These are phyloP conservation scores for Denticeps clupeoides DNA, from an alignment of 2,797 vertebrate genomes.

Conservation along the genomic window DNA sequence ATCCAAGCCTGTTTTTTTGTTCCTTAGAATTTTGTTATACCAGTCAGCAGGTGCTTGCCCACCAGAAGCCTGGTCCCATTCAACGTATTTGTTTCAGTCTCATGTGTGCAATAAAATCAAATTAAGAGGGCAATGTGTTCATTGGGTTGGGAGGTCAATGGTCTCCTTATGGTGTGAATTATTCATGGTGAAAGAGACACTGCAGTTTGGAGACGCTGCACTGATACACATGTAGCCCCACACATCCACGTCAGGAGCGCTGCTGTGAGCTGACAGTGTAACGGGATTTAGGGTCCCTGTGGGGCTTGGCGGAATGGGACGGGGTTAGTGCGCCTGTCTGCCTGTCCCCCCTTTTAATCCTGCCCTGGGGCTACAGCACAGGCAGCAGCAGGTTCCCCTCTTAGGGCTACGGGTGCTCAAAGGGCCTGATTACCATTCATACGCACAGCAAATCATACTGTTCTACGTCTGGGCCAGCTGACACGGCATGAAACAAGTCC, in stretches of 20 bases:
- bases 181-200: slow-evolving; percentile 69
- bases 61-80: too few species aligned
- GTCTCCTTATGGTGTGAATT: slow-evolving; percentile 67
- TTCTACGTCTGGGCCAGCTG: slow-evolving; percentile 56
- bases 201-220: slow-evolving; percentile 47
- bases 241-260: slow-evolving; percentile 63
- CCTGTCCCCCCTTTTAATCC: slow-evolving; percentile 60
- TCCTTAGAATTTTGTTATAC: too few species aligned
- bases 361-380: slow-evolving; percentile 63
- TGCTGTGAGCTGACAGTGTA: slow-evolving; percentile 68
- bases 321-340: slow-evolving; percentile 58
- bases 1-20: too few species aligned
- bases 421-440: slow-evolving; percentile 69
- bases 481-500: too few species aligned
- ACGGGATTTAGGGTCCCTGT: slow-evolving; percentile 71
- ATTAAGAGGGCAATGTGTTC: slow-evolving; percentile 67
- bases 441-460: slow-evolving; percentile 63
- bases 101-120: slow-evolving; percentile 43
- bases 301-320: slow-evolving; percentile 56
- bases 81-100: slow-evolving; percentile 16
- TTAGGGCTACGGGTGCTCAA: slow-evolving; percentile 54
- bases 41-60: too few species aligned
- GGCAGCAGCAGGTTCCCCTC: slow-evolving; percentile 51
- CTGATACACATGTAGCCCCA: slow-evolving; percentile 60
- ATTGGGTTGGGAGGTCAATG: slow-evolving; percentile 74